Base-by-base conservation (phyloP, 2,797 vertebrate genomes). In the Ispidina picta region DNA sequence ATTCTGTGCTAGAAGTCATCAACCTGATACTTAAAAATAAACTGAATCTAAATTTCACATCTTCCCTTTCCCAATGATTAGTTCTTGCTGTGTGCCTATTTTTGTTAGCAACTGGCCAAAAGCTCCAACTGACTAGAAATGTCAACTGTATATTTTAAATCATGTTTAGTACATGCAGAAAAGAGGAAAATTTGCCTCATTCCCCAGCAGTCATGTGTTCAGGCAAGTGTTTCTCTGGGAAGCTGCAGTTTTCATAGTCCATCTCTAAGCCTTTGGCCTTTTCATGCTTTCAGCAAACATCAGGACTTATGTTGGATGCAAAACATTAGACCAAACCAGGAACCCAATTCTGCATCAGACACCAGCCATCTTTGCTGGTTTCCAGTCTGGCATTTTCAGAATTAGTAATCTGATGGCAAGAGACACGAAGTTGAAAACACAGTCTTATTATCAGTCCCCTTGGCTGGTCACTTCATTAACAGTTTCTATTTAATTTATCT, bases 401-500 rank as follows among this genome's bases (percentile, higher is more conserved):
- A 71, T 58, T 59, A 48, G 66, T 66, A 49, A 51, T 65, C 77
- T 1, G 2, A 55, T 82, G 31, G 58, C 59, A 75, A 28, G 63
- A 72, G 25, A 41, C n/a, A 21, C 28, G 48, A 58, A 78, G 44
- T n/a, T 56, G 83, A 73, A 75, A 76, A 88, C 33, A 23, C 37
- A 66, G 33, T 46, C 55, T 48, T 83, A 37, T 80, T 92, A 86
- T 73, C 76, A 64, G 66, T 76, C 58, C 37, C 56, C 29, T 62
- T 56, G 88, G 68, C 70, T 12, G 25, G 48, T 49, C 68, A 55
- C 56, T 84, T 43, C 44, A 60, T 51, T 83, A 87, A 81, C 14
- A 65, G 14, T 63, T 90, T 94, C 86, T 75, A 68, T 89, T 68
- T 93, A 46, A 77, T 95, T 92, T 92, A 68, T 58, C 49, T 86